phyloP scores from a whole-genome alignment of 2,113 vertebrate species.

The Alligator mississippiensis region DNA sequence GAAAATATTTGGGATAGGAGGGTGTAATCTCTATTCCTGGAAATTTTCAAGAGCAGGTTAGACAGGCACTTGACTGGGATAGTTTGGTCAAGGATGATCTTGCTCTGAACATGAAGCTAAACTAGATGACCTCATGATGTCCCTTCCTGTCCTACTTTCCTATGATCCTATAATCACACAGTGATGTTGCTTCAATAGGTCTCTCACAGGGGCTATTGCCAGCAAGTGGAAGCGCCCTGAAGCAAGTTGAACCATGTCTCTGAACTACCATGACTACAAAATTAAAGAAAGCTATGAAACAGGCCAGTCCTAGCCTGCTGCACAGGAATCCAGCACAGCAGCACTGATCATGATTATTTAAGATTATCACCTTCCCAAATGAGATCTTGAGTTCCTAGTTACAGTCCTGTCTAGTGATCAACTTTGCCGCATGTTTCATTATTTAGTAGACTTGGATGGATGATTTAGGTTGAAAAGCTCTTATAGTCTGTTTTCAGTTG shows the following conservation, averaged over 20 bases:
- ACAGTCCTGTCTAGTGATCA: background rate
- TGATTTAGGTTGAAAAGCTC: background rate
- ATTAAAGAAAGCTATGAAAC: background rate
- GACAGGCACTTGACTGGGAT: too few species aligned
- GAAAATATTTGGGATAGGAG: background rate
- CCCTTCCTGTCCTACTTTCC: background rate
- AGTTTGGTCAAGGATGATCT: too few species aligned
- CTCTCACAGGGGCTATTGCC: background rate
- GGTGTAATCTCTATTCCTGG: too few species aligned
- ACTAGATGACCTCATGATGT: background rate
- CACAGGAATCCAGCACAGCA: background rate
- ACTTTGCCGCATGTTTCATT: background rate
- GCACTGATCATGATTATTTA: background rate
- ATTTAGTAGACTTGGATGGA: background rate
- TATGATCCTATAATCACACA: too few species aligned
- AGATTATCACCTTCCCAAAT: background rate
- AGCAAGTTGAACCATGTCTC: too few species aligned
- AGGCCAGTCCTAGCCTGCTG: background rate
- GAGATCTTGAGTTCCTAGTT: background rate
- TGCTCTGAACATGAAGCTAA: too few species aligned
- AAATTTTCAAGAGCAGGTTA: too few species aligned
- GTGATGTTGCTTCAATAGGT: background rate
- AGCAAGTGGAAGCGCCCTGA: background rate
- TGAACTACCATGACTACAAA: too few species aligned
- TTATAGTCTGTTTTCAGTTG: background rate